A percentile compares a stretch with the other conserved stretches of the same genome.
Conservation (phyloP, 2,888 invertebrate species). For the Limnephilus rhombicus region DNA sequence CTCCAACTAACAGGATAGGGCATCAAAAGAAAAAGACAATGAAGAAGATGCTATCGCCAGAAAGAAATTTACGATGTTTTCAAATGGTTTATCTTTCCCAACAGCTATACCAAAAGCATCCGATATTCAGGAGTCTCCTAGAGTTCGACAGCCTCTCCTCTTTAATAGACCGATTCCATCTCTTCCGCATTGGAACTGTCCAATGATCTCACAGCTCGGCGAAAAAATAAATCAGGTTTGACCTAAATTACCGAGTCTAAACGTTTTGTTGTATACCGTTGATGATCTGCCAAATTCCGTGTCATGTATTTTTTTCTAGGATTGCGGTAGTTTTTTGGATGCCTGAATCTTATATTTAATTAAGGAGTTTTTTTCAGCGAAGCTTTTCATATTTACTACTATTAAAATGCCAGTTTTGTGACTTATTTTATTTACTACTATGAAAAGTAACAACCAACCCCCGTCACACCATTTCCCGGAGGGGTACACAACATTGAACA, state of each 20-base stretch:
- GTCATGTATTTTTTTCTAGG: not conserved
- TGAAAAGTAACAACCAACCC: too few relatives aligned
- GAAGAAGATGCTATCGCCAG: too few relatives aligned
- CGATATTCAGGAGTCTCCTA: not conserved
- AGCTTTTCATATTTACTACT: too few relatives aligned
- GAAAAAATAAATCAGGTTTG: not conserved
- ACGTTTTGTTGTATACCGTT: not conserved
- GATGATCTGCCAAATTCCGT: not conserved
- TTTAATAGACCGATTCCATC: not conserved
- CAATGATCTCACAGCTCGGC: not conserved
- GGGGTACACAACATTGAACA: too few relatives aligned
- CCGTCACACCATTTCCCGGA: too few relatives aligned
- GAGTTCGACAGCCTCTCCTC: not conserved
- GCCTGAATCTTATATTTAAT: not conserved
- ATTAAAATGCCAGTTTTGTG: too few relatives aligned
- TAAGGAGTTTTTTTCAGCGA: too few relatives aligned
- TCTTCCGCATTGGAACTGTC: not conserved
- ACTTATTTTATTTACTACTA: too few relatives aligned
- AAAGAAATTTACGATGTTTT: too few relatives aligned
- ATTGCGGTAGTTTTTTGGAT: not conserved
- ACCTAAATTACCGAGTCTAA: not conserved
- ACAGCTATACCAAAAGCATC: not conserved
- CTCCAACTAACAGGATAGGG: too few relatives aligned
- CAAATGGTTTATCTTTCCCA: too few relatives aligned
- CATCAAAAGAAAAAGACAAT: too few relatives aligned